A percentile compares a stretch with the other conserved stretches of the same genome.
phyloP scores from a whole-genome alignment of 2,888 invertebrate genomes.

The Coelinius sp. region DNA sequence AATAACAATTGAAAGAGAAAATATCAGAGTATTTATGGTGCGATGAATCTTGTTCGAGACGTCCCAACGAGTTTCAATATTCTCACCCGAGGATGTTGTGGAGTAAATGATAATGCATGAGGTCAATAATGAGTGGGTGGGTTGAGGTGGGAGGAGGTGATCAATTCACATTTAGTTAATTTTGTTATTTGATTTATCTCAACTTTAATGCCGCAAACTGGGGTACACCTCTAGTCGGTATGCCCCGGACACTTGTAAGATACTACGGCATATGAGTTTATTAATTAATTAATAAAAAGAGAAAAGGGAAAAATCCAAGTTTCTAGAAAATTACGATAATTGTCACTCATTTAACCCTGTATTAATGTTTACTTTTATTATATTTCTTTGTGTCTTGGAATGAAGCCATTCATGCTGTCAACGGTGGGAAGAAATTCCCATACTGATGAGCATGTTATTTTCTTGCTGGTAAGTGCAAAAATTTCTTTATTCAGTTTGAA shows the following conservation, averaged over 20 bases:
- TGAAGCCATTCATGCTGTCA: background rate
- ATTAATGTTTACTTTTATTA: background rate
- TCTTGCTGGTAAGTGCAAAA: constrained; percentile 9
- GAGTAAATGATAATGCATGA: constrained; percentile 9
- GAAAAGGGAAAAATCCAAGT: constrained; percentile 65
- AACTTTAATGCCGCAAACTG: constrained; percentile 62
- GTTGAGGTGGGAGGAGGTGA: constrained; percentile 46
- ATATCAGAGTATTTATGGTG: constrained; percentile 16
- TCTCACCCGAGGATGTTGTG: constrained; percentile 5
- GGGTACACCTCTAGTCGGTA: constrained; percentile 50
- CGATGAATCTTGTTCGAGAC: constrained; percentile 15
- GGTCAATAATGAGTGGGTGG: constrained; percentile 47
- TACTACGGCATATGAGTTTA: constrained; percentile 69
- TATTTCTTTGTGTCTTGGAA: background rate
- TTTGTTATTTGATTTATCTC: constrained; percentile 71
- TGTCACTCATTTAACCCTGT: constrained; percentile 31
- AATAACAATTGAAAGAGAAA: background rate
- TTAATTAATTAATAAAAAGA: constrained; percentile 66
- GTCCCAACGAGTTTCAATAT: background rate
- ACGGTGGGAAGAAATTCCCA: background rate
- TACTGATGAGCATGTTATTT: background rate
- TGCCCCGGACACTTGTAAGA: constrained; percentile 67
- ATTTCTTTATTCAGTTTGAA: background rate
- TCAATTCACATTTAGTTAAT: constrained; percentile 69
- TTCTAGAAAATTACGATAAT: constrained; percentile 62